Percentiles rank a stretch among this genome's conserved stretches.
Evolutionary conservation across 1,140 invertebrate genomes (phyloP).

Genomic region (Magallana ariakensis): DNA sequence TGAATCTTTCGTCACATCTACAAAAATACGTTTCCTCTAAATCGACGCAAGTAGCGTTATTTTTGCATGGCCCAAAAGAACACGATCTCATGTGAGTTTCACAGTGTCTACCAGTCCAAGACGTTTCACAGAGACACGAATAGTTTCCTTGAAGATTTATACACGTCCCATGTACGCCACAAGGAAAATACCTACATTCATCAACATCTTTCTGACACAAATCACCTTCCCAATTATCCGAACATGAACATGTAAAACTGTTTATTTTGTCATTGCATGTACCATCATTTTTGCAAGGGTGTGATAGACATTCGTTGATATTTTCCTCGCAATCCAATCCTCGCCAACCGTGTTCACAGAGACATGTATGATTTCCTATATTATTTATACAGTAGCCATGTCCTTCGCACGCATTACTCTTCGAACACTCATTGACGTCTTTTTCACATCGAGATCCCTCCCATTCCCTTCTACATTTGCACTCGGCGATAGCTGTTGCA

Average conservation of each 20-base stretch:
- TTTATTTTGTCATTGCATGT: neutral
- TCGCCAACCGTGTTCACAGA: neutral
- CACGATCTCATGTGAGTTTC: conserved; percentile 11
- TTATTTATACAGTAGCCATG: neutral
- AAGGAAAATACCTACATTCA: neutral
- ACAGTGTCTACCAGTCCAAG: conserved; percentile 27
- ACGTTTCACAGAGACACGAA: neutral
- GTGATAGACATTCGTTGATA: neutral
- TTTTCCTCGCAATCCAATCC: neutral
- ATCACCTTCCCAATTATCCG: neutral
- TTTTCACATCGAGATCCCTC: conserved; percentile 42
- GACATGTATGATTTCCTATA: neutral
- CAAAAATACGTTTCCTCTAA: conserved; percentile 24
- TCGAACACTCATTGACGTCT: conserved; percentile 54
- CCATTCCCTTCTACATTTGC: conserved; percentile 46
- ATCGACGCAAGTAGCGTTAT: conserved; percentile 36
- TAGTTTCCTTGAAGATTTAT: neutral
- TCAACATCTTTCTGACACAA: conserved; percentile 13
- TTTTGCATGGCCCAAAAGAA: neutral
- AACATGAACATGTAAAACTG: neutral
- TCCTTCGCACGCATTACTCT: conserved; percentile 28
- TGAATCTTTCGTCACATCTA: conserved; percentile 13
- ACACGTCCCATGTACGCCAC: conserved; percentile 17
- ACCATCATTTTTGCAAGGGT: conserved; percentile 9
- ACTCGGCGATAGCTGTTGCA: conserved; percentile 22